A percentile compares a stretch with the other conserved stretches of the same genome.
These are phyloP conservation scores for Oreochromis spilurus DNA, from an alignment of 2,113 vertebrate genomes.

Conservation along the genomic window DNA sequence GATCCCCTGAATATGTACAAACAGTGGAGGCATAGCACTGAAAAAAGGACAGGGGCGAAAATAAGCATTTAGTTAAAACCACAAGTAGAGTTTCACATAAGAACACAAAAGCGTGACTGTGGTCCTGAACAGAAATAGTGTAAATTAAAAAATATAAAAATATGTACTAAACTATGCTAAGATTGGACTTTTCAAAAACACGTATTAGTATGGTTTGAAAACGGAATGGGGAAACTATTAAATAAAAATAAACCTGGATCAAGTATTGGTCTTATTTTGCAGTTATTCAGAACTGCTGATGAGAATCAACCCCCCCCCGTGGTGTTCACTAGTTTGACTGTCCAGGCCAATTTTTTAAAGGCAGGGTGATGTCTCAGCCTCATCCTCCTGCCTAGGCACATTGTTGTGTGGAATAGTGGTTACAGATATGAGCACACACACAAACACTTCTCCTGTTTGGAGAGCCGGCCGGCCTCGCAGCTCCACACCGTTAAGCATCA, in stretches of 20 bases:
- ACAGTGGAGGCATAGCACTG: background rate
- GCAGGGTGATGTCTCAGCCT: conserved; percentile 10
- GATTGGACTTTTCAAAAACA: conserved; percentile 2
- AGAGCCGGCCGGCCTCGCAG: conserved; percentile 10
- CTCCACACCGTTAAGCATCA: background rate
- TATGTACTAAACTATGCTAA: background rate
- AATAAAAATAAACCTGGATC: background rate
- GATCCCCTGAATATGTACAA: background rate
- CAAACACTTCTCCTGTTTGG: background rate
- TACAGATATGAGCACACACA: conserved; percentile 10
- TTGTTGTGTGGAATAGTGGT: conserved; percentile 26
- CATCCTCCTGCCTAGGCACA: conserved; percentile 31
- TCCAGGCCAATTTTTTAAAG: conserved; percentile 14
- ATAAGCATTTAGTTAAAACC: background rate
- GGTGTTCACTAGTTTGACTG: conserved; percentile 21
- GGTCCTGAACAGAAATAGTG: background rate
- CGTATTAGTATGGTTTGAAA: conserved; percentile 24
- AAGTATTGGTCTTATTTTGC: background rate
- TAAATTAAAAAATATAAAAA: background rate
- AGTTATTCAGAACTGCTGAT: conserved; percentile 53
- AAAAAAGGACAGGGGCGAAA: background rate
- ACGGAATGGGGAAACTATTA: background rate
- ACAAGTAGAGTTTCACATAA: background rate
- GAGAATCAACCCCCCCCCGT: conserved; percentile 11
- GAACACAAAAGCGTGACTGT: background rate